A percentile compares a stretch with the other conserved stretches of the same genome.
Conservation (phyloP, 1,140 invertebrate species). For the Rhyacophila brunnea region DNA sequence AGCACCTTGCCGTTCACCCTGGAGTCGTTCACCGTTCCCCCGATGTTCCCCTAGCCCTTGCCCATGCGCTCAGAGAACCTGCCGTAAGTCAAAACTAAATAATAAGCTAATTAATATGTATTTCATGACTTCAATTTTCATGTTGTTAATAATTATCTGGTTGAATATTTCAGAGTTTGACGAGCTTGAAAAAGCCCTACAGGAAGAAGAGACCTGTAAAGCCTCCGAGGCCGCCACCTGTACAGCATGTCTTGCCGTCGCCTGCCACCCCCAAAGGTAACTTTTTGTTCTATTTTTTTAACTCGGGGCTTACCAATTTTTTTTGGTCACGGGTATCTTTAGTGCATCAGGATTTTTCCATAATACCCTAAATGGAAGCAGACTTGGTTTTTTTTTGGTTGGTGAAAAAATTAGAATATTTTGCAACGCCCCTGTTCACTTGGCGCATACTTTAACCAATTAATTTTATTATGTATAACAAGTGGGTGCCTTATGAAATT, state of each 20-base stretch:
- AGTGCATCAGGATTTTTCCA: too few species aligned
- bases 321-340: too few species aligned
- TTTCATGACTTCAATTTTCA: not conserved
- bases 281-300: not conserved
- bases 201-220: constrained; percentile 29
- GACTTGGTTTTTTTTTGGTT: too few species aligned
- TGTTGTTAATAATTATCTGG: too few species aligned
- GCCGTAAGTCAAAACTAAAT: constrained; percentile 7
- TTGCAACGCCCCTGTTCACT: too few species aligned
- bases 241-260: constrained; percentile 26
- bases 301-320: too few species aligned
- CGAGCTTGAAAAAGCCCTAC: constrained; percentile 26
- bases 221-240: constrained; percentile 19
- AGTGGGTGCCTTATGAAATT: too few species aligned
- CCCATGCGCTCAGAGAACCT: constrained; percentile 12
- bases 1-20: too few species aligned
- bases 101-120: not conserved
- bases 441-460: too few species aligned
- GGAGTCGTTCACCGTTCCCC: not conserved
- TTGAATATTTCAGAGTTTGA: constrained; percentile 11
- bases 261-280: constrained; percentile 27
- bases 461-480: too few species aligned
- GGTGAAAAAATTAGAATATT: too few species aligned
- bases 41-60: not conserved
- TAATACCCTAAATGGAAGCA: too few species aligned